Conservation (phyloP, 2,113 vertebrate genomes). For the Geothlypis trichas region DNA sequence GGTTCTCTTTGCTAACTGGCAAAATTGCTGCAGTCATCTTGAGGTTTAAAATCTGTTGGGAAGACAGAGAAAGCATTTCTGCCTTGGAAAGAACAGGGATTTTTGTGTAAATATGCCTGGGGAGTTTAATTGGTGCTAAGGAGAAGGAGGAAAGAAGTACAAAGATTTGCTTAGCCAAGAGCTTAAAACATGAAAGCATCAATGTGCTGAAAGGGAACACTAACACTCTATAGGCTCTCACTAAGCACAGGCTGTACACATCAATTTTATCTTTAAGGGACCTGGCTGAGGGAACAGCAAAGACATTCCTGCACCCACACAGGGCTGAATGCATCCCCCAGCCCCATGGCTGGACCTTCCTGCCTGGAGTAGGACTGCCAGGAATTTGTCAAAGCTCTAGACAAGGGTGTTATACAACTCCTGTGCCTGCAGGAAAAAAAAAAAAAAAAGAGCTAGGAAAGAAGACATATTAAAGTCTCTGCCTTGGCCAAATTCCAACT, state of each 20-base stretch:
- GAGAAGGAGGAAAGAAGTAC: not conserved
- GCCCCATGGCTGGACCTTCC: not conserved
- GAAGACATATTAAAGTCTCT: slow-evolving; percentile 30
- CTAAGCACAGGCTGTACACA: not conserved
- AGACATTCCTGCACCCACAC: not conserved
- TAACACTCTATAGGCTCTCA: not conserved
- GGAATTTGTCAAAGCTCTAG: not conserved
- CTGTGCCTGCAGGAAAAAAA: not conserved
- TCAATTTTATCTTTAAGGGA: not conserved
- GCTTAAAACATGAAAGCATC: not conserved
- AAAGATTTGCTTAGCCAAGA: not conserved
- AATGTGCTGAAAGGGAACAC: not conserved
- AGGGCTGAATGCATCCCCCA: not conserved
- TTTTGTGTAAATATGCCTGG: not conserved
- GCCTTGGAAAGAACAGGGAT: not conserved
- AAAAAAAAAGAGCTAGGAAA: not conserved
- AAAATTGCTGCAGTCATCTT: not conserved
- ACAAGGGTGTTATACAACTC: not conserved
- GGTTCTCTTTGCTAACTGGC: not conserved
- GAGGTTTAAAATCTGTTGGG: not conserved
- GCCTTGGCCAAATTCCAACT: slow-evolving; percentile 56
- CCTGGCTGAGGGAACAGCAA: not conserved
- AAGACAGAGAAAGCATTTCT: not conserved
- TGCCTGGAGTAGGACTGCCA: not conserved
- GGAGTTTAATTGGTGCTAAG: not conserved